Base-by-base conservation (phyloP, 1,140 invertebrate species). In the Panagrolaimus sp. region DNA sequence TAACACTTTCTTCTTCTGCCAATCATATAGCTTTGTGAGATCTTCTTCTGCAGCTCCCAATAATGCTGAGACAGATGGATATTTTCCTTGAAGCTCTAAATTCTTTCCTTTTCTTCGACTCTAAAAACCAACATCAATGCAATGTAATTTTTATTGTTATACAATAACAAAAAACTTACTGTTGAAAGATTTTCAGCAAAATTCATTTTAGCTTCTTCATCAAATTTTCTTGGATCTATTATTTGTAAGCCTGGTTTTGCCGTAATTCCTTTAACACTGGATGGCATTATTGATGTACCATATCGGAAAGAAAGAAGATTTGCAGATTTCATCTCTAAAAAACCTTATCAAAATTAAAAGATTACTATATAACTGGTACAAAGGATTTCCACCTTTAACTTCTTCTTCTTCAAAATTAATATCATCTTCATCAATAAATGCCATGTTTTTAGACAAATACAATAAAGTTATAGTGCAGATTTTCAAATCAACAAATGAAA, bases 11-110 rank as follows among this genome's bases (percentile, higher is more conserved):
- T 12, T 21, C 15, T 12, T 21, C 17, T 71, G 70, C 70, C 70
- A 71, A 24, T 63, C 12, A 43, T 71, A 71, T 4, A 71, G 44
- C 6, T 43, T 38, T 15, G 17, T 8, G 7, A 24, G 21, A 46
- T 71, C 32, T 26, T 58, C 52, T 15, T 43, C 28, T 12, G 43
- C 63, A 6, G 28, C 43, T 9, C 70, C 69, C 10, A 47, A 15
- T 0, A 71, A 17, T 1, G 45, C 38, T 1, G 70, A 71, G 4
- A 71, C 69, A 5, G 70, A 71, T 17, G 70, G 70, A 63, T 38
- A 65, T 8, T 55, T 55, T 28, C 21, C 32, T 38, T 38, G 2
- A 38, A 38, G 2, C 32, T 67, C 15, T 21, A 21, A 5, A 55
- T 70, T 67, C 38, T 69, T 43, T 21, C 14, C 32, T 15, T 4